Evolutionary conservation across 1,140 invertebrate species (phyloP).

Genomic region (Ceratina australensis): DNA sequence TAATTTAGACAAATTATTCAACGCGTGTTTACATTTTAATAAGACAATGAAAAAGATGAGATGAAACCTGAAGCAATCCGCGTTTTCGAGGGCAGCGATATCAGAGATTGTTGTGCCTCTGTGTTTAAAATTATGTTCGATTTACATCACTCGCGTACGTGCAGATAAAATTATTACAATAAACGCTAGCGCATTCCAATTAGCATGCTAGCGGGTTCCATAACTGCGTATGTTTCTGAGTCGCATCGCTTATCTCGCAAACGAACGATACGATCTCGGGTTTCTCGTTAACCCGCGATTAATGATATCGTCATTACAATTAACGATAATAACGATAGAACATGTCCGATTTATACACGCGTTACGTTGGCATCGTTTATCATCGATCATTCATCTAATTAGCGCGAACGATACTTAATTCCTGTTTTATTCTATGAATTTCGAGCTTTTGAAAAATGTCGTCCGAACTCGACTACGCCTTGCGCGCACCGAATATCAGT

Average conservation of each 20-base stretch:
- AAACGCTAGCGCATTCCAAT: neutral
- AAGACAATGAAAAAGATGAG: neutral
- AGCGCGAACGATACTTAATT: neutral
- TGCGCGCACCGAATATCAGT: too few relatives aligned
- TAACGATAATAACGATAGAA: neutral
- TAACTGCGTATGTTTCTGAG: neutral
- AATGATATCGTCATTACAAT: constrained; percentile 12
- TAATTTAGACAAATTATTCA: neutral
- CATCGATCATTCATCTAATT: neutral
- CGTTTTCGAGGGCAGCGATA: neutral
- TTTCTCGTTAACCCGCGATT: constrained; percentile 10
- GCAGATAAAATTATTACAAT: neutral
- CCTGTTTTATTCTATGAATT: neutral
- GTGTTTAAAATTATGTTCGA: neutral
- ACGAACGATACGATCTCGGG: constrained; percentile 8
- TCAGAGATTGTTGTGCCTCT: neutral
- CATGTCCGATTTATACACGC: neutral
- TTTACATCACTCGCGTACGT: neutral
- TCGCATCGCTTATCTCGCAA: neutral
- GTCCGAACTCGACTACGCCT: too few relatives aligned
- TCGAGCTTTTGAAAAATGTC: too few relatives aligned
- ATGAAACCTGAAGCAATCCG: neutral
- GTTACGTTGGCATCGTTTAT: neutral
- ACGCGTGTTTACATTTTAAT: neutral
- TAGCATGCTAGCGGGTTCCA: neutral